phyloP scores from a whole-genome alignment of 2,888 invertebrate species.

The Chrysodeixis includens region DNA sequence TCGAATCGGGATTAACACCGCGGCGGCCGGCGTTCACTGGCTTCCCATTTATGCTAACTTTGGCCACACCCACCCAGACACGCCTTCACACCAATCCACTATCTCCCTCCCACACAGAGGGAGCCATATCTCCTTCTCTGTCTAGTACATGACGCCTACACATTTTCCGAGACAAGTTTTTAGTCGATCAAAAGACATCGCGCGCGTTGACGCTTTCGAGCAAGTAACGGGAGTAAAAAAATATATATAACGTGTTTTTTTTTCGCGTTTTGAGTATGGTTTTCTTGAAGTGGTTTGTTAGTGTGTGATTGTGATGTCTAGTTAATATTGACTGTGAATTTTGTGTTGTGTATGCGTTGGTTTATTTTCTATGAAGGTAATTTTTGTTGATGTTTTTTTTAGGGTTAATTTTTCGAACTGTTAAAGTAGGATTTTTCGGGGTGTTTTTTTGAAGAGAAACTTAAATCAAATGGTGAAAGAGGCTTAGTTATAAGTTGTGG shows the following conservation, averaged over 20 bases:
- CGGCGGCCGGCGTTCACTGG: slow-evolving; percentile 58
- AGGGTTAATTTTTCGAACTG: slow-evolving; percentile 9
- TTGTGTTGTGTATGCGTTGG: slow-evolving; percentile 62
- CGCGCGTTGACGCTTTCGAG: slow-evolving; percentile 73
- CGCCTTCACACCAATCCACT: slow-evolving; percentile 73
- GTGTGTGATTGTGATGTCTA: slow-evolving; percentile 60
- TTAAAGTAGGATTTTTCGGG: background rate
- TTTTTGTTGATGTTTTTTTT: slow-evolving; percentile 33
- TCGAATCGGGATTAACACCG: slow-evolving; percentile 58
- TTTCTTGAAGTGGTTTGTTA: slow-evolving; percentile 61
- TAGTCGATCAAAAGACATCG: slow-evolving; percentile 84
- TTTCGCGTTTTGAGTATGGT: slow-evolving; percentile 41
- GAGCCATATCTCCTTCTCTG: slow-evolving; percentile 68
- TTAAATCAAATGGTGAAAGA: background rate
- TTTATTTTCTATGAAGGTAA: slow-evolving; percentile 58
- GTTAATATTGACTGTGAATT: slow-evolving; percentile 58
- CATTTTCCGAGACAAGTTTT: slow-evolving; percentile 82
- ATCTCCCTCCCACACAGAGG: slow-evolving; percentile 63
- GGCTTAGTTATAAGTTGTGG: background rate
- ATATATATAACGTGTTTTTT: slow-evolving; percentile 55
- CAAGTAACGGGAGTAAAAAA: slow-evolving; percentile 53
- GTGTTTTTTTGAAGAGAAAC: background rate
- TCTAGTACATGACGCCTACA: slow-evolving; percentile 81
- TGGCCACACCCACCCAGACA: slow-evolving; percentile 74
- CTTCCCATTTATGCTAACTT: slow-evolving; percentile 82